A percentile compares a stretch with the other conserved stretches of the same genome.
phyloP scores from a whole-genome alignment of 2,113 vertebrate species.

The Tachycineta bicolor region DNA sequence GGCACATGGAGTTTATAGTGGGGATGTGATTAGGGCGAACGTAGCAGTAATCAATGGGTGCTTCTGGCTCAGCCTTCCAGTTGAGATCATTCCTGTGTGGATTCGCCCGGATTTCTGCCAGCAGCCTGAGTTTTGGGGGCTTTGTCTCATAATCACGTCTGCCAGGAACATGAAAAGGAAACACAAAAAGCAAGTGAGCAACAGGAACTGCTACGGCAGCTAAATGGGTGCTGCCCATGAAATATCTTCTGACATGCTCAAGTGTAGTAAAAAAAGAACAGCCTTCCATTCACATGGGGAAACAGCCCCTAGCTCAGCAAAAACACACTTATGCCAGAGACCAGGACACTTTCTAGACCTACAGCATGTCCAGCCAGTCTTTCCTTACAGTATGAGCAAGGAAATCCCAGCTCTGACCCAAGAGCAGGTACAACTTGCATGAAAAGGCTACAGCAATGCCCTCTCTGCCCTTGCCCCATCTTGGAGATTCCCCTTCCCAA shows the following conservation, averaged over 20 bases:
- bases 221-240: not conserved
- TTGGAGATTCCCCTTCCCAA: not conserved
- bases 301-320: not conserved
- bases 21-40: constrained; percentile 95
- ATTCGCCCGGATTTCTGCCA: constrained; percentile 86
- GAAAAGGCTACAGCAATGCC: not conserved
- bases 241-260: not conserved
- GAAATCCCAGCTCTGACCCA: not conserved
- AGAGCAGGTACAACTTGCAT: not conserved
- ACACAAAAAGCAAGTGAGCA: constrained; percentile 36
- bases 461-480: not conserved
- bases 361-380: not conserved
- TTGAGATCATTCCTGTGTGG: constrained; percentile 77
- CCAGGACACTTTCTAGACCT: not conserved
- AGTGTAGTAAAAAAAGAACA: not conserved
- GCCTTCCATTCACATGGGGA: not conserved
- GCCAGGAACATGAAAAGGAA: constrained; percentile 30
- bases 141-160: constrained; percentile 94
- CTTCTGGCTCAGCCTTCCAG: constrained; percentile 84
- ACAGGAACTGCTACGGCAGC: not conserved
- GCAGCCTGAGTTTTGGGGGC: constrained; percentile 86
- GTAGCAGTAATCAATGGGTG: constrained; percentile 95
- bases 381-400: not conserved
- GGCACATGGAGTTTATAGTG: constrained; percentile 96
- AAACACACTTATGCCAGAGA: not conserved